phyloP scores from a whole-genome alignment of 2,113 vertebrate species.

The Spilogale gracilis region DNA sequence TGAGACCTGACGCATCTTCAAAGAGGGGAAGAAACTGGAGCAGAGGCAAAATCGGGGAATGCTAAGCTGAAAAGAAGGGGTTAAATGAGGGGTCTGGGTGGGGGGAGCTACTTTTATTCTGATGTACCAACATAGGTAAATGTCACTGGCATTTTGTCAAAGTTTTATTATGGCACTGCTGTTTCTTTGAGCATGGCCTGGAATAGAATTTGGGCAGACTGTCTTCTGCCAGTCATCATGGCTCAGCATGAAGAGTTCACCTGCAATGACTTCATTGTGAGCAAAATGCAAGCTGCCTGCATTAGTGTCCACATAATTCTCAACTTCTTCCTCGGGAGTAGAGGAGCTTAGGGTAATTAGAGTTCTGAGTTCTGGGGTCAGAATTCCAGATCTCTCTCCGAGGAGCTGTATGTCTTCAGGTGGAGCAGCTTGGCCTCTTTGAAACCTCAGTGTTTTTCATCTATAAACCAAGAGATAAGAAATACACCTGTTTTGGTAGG shows the following conservation, averaged over 20 bases:
- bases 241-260: background rate
- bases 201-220: slow-evolving; percentile 3
- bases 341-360: background rate
- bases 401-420: background rate
- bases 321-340: background rate
- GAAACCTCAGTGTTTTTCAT: background rate
- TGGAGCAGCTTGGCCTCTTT: background rate
- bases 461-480: background rate
- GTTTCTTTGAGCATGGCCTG: background rate
- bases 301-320: background rate
- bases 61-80: slow-evolving; percentile 46
- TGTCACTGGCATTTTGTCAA: slow-evolving; percentile 35
- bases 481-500: background rate
- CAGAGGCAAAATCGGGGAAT: slow-evolving; percentile 48
- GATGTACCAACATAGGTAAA: slow-evolving; percentile 31
- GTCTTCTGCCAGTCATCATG: background rate
- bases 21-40: slow-evolving; percentile 69
- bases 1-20: slow-evolving; percentile 87
- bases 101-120: background rate
- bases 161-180: background rate
- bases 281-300: background rate
- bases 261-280: background rate
- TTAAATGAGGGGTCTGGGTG: background rate
- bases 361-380: background rate
- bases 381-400: background rate